Base-by-base conservation (phyloP, 2,888 invertebrate genomes). In the Pristionchus arcanus region DNA sequence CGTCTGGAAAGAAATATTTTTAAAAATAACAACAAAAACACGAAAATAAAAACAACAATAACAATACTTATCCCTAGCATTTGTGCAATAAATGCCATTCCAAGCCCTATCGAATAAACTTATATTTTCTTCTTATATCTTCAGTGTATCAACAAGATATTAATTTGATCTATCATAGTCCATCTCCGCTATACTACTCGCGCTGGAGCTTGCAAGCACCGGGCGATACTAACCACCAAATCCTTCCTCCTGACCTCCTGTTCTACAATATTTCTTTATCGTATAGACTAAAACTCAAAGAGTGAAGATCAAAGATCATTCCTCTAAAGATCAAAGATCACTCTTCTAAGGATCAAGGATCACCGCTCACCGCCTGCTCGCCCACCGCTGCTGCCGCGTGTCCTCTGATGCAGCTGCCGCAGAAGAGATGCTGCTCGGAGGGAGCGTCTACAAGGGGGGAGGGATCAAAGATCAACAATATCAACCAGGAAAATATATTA, bases 391-490 rank as follows among this genome's bases (percentile, higher is more conserved):
- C 87, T 3, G 25, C 28, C n/a, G 87, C 87, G 49, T 87, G 87
- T 3, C 87, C 87, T 5, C 49, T 25, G 4, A 68, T 25, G 68
- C 87, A 87, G 7, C 13, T 49, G 63, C n/a, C 66, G 28, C 87
- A 87, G 87, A 87, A 87, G 49, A 53, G 53, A 34, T 87, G 87
- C 66, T 81, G 81, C 21, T 77, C 77, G 77, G 25, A 25, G 25
- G 77, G 77, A 37, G 42, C 11, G 42, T 19, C 81, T 81, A 28
- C 2, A 71, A 71, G 28, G 31, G 19, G 25, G 63, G 11, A 49
- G 42, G 42, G n/a, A 63, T 63, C 63, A 77, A 19, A 42, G 21
- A 77, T 42, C 42, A 77, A 37, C 15, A 5, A 77, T 2, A 77
- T 59, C 3, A 59, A 19, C 59, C 59, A 59, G 19, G 0, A 7